These are phyloP conservation scores for Tachysurus vachellii DNA, from an alignment of 2,113 vertebrate species.

Conservation along the genomic window DNA sequence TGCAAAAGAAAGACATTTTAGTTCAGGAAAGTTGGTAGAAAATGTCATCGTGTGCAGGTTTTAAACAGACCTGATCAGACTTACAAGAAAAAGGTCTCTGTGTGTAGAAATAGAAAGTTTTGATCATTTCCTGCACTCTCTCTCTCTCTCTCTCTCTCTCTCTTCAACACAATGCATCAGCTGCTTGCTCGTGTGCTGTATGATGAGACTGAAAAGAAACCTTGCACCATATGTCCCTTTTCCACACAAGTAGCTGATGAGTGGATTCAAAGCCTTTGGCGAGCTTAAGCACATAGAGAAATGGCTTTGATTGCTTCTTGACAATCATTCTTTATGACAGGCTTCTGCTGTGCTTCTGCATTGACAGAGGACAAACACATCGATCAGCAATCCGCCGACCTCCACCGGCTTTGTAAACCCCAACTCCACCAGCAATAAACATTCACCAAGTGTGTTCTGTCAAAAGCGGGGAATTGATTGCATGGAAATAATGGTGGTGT, in stretches of 20 bases:
- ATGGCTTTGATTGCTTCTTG: slow-evolving; percentile 71
- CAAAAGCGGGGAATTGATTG: slow-evolving; percentile 72
- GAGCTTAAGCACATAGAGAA: slow-evolving; percentile 17
- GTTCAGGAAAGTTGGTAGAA: neutral
- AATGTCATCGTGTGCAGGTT: neutral
- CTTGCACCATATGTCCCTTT: slow-evolving; percentile 24
- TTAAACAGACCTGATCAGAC: neutral
- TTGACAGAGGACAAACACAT: slow-evolving; percentile 74
- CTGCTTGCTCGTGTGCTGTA: neutral
- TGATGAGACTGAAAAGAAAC: slow-evolving; percentile 1
- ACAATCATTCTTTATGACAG: slow-evolving; percentile 77
- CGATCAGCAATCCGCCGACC: slow-evolving; percentile 69
- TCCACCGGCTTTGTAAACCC: slow-evolving; percentile 69
- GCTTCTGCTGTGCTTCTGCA: slow-evolving; percentile 60
- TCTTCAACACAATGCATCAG: neutral
- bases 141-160: neutral
- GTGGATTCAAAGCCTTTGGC: neutral
- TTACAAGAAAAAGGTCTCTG: neutral
- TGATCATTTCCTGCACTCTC: neutral
- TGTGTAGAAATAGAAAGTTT: neutral
- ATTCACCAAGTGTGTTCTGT: slow-evolving; percentile 67
- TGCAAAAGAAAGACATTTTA: neutral
- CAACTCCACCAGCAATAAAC: slow-evolving; percentile 64
- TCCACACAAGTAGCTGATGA: slow-evolving; percentile 13
- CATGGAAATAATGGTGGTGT: slow-evolving; percentile 66